A percentile compares a stretch with the other conserved stretches of the same genome.
Evolutionary conservation across 2,797 vertebrate species (phyloP).

Genomic region (Liparis tanakae): DNA sequence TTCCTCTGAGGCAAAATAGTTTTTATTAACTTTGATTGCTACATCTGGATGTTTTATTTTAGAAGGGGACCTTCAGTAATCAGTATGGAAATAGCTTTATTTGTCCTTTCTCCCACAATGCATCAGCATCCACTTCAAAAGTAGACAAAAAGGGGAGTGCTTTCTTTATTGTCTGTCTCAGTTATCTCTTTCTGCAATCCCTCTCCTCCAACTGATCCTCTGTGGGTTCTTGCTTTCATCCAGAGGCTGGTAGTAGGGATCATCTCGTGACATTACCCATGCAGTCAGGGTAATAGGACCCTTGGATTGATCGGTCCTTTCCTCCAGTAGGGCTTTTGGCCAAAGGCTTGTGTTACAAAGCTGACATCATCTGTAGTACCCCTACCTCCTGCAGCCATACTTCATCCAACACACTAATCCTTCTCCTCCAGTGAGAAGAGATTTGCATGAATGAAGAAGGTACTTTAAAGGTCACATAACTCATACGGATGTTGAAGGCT

Average conservation of each 20-base stretch:
- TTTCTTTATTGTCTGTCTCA: conserved; percentile 3
- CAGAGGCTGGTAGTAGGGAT: conserved; percentile 46
- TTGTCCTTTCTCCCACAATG: not conserved
- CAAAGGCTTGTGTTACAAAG: conserved; percentile 58
- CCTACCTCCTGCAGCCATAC: conserved; percentile 20
- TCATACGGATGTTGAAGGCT: not conserved
- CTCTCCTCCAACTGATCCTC: conserved; percentile 23
- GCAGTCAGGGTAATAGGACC: conserved; percentile 65
- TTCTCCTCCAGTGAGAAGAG: conserved; percentile 15
- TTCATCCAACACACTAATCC: conserved; percentile 30
- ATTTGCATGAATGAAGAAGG: conserved; percentile 42
- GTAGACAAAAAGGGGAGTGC: conserved; percentile 5
- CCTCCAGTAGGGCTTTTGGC: conserved; percentile 42
- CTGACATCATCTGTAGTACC: conserved; percentile 59
- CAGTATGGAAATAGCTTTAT: conserved; percentile 25
- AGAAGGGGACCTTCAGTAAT: conserved; percentile 28
- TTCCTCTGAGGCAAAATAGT: conserved; percentile 20
- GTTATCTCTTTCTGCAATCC: not conserved
- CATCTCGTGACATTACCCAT: conserved; percentile 70
- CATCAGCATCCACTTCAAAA: conserved; percentile 4
- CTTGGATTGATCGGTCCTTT: conserved; percentile 56
- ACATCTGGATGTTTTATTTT: conserved; percentile 43
- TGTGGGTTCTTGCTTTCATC: conserved; percentile 49
- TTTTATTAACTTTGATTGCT: conserved; percentile 26
- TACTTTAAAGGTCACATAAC: not conserved